A percentile compares a stretch with the other conserved stretches of the same genome.
phyloP scores from a whole-genome alignment of 2,888 invertebrate genomes.

The Laothoe populi region DNA sequence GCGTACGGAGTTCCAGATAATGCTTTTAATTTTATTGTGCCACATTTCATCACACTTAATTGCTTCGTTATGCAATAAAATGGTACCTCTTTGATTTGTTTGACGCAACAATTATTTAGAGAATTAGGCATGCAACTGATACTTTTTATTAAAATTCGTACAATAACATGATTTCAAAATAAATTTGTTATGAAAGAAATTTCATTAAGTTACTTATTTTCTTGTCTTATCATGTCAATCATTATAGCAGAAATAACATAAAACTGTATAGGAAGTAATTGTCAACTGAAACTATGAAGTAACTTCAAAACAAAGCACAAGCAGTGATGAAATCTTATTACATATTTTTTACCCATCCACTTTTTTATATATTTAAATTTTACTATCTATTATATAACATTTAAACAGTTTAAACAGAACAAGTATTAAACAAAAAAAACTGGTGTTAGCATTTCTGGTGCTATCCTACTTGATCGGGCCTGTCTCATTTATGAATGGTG shows the following conservation, averaged over 20 bases:
- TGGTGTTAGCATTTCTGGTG: too few relatives aligned
- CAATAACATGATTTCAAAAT: background rate
- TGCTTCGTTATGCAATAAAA: conserved; percentile 28
- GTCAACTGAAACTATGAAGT: background rate
- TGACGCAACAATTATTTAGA: conserved; percentile 5
- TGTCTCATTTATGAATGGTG: too few relatives aligned
- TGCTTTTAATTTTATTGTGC: conserved; percentile 43
- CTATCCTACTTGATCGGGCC: too few relatives aligned
- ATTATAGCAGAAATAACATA: background rate
- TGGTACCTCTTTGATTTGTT: conserved; percentile 25
- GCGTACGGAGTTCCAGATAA: conserved; percentile 42
- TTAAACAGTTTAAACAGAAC: too few relatives aligned
- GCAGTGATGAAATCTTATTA: background rate
- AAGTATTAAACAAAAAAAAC: too few relatives aligned
- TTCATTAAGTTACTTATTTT: background rate
- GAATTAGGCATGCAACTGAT: conserved; percentile 1
- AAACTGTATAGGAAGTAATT: background rate
- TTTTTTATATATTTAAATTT: background rate
- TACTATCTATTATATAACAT: too few relatives aligned
- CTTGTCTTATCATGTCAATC: background rate
- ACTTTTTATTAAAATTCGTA: background rate
- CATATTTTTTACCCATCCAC: background rate
- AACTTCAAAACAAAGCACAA: background rate
- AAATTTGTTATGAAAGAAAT: background rate
- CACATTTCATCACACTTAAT: conserved; percentile 28